Base-by-base conservation (phyloP, 2,113 vertebrate species). In the Glaucidium brasilianum region DNA sequence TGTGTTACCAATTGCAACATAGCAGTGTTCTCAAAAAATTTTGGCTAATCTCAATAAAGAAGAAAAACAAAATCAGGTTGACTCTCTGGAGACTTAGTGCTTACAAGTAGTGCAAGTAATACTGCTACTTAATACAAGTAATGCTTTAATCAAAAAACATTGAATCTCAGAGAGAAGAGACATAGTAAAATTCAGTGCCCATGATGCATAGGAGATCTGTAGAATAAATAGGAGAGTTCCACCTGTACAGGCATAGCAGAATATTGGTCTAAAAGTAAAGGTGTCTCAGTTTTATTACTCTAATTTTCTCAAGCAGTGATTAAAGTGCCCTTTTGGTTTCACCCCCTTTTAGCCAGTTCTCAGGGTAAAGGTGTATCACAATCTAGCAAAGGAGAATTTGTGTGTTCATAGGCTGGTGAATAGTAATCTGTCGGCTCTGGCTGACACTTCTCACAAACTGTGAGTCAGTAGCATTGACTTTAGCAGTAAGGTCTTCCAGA, bases 331-430 rank as follows among this genome's bases (percentile, higher is more conserved):
- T 35, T 67, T 81, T 55, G 41, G 22, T n/a, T 94, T 64, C 22
- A 41, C 3, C 4, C 2, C 9, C 34, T 56, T 64, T 1, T 0
- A 50, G 67, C 43, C 37, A 50, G 2, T 39, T 73, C n/a, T 52
- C n/a, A n/a, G 55, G 27, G 27, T 19, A 27, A 5, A 50, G 15
- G 8, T 56, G 15, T 35, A 52, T 12, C 32, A 26, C 8, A 41
- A 34, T 9, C 18, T 43, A 47, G n/a, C 43, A 29, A 37, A 69
- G 41, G 53, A 88, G 13, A 49, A 27, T 66, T 21, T 62, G 15
- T 58, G 9, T 47, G 9, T 68, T 37, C 35, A 11, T 8, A 34
- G 47, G n/a, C 20, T 72, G 12, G 16, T 72, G 49, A 82, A 27
- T 7, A 32, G 12, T 35, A 34, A 62, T 16, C 64, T 80, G 6